phyloP scores from a whole-genome alignment of 2,888 invertebrate genomes.

The Anthophora plumipes region DNA sequence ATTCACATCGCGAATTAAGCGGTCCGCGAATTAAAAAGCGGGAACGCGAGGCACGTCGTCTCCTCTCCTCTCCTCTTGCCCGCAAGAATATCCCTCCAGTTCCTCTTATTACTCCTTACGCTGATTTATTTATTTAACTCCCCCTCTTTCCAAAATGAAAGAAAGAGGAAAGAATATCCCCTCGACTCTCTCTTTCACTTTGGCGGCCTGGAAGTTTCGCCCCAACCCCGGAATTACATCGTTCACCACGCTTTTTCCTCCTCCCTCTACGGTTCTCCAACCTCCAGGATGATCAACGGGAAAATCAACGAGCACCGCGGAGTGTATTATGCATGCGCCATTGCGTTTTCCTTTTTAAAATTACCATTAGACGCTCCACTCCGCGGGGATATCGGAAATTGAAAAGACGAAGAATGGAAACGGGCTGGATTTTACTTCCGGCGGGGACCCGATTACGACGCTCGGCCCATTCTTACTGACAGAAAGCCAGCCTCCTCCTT shows the following conservation, averaged over 20 bases:
- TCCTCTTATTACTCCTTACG: constrained; percentile 40
- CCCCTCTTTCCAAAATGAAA: background rate
- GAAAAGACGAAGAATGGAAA: constrained; percentile 60
- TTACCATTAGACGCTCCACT: constrained; percentile 54
- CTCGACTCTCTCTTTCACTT: background rate
- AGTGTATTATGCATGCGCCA: constrained; percentile 64
- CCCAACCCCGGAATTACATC: constrained; percentile 24
- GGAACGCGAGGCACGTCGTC: constrained; percentile 55
- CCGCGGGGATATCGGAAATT: constrained; percentile 61
- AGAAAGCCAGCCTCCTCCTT: constrained; percentile 18
- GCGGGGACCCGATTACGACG: constrained; percentile 48
- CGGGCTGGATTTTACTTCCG: constrained; percentile 46
- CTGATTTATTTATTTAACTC: constrained; percentile 56
- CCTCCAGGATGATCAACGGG: constrained; percentile 59
- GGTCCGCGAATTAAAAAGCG: constrained; percentile 52
- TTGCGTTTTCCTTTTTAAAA: constrained; percentile 65
- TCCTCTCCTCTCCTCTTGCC: constrained; percentile 8
- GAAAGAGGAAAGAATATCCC: background rate
- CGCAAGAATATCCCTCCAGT: constrained; percentile 32
- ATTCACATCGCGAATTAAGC: constrained; percentile 60
- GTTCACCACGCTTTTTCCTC: background rate
- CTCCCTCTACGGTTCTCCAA: background rate
- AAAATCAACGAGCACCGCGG: constrained; percentile 60
- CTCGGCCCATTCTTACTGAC: constrained; percentile 52
- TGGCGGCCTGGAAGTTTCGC: constrained; percentile 30